Percentiles rank a stretch among this genome's conserved stretches.
Evolutionary conservation across 2,888 invertebrate species (phyloP).

Genomic region (Tricholauxania praeusta): DNA sequence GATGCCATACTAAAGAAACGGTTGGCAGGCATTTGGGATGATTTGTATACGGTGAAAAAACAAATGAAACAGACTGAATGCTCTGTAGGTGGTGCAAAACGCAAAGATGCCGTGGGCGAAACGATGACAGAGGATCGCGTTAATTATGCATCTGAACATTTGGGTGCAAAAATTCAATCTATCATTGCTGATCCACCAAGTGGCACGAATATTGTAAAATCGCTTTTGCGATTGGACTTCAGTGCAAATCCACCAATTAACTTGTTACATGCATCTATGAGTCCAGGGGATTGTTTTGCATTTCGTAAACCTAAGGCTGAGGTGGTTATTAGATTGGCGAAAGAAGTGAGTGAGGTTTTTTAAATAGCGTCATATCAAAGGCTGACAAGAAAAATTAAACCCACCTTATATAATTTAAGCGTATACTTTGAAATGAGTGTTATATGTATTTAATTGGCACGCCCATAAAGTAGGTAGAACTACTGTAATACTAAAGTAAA

Average conservation of each 20-base stretch:
- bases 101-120: not conserved
- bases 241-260: constrained; percentile 56
- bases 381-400: too few relatives aligned
- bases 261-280: constrained; percentile 50
- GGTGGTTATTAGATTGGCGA: constrained; percentile 51
- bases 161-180: constrained; percentile 54
- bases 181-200: constrained; percentile 52
- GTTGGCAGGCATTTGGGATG: constrained; percentile 53
- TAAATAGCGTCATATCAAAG: too few relatives aligned
- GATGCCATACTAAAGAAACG: constrained; percentile 53
- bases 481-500: too few relatives aligned
- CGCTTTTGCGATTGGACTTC: constrained; percentile 53
- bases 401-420: too few relatives aligned
- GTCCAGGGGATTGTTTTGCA: constrained; percentile 57
- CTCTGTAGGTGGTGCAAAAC: not conserved
- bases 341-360: constrained; percentile 37
- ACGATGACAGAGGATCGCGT: constrained; percentile 42
- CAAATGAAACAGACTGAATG: constrained; percentile 45
- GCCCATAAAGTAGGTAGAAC: too few relatives aligned
- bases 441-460: too few relatives aligned
- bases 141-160: constrained; percentile 57
- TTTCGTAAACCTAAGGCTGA: constrained; percentile 50
- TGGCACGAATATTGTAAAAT: constrained; percentile 45
- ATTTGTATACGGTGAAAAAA: constrained; percentile 55
- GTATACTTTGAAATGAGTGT: too few relatives aligned